Percentiles rank a stretch among this genome's conserved stretches.
Conservation (phyloP, 2,888 invertebrate genomes). For the Zygothrica quintamaculata region DNA sequence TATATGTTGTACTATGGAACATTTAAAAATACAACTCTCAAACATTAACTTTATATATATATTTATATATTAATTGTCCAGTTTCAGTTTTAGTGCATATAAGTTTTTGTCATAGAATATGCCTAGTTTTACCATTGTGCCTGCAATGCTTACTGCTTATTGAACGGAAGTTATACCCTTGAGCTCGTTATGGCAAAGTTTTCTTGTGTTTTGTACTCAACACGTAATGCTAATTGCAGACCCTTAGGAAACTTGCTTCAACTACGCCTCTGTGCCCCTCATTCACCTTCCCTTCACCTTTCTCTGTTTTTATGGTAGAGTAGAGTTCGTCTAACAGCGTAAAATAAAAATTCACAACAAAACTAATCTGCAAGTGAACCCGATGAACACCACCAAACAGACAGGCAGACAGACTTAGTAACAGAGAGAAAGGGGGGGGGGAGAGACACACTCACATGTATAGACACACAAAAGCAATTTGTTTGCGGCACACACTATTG, state of each 20-base stretch:
- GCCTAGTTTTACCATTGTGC: not conserved
- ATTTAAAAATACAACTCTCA: too few species aligned
- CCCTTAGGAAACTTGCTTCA: conserved; percentile 1
- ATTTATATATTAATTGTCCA: too few species aligned
- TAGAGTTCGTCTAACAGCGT: conserved; percentile 54
- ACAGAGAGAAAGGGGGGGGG: not conserved
- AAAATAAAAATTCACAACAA: conserved; percentile 63
- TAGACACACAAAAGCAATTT: conserved; percentile 68
- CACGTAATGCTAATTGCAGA: conserved; percentile 25
- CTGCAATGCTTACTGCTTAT: conserved; percentile 2
- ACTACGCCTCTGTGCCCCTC: conserved; percentile 37
- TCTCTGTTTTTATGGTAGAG: conserved; percentile 24
- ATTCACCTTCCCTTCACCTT: not conserved
- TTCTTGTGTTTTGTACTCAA: conserved; percentile 22
- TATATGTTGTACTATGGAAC: conserved; percentile 4
- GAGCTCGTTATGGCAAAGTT: conserved; percentile 33
- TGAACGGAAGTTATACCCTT: conserved; percentile 42
- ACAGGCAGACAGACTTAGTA: not conserved
- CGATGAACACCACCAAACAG: conserved; percentile 28
- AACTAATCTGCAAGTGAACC: conserved; percentile 77
- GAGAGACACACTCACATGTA: conserved; percentile 2
- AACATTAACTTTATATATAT: too few species aligned
- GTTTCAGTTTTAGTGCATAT: too few species aligned
- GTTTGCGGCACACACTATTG: conserved; percentile 76
- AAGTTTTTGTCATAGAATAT: not conserved